Evolutionary conservation across 2,888 invertebrate species (phyloP).

Genomic region (Heliconius cydno): DNA sequence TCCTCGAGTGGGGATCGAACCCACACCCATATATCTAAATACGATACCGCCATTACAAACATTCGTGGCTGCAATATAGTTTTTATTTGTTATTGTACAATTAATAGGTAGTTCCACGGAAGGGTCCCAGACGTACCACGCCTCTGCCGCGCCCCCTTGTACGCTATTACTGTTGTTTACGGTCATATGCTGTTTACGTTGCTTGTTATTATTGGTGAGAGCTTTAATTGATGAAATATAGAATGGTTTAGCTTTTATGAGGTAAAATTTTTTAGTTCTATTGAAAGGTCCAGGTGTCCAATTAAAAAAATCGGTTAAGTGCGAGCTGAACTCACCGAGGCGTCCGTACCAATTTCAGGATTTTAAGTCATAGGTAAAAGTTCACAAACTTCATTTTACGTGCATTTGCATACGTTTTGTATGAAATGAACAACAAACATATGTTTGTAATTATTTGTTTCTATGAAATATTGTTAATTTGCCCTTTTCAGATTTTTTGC

Average conservation of each 20-base stretch:
- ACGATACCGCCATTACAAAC: constrained; percentile 6
- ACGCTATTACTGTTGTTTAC: constrained; percentile 39
- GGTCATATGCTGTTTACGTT: constrained; percentile 40
- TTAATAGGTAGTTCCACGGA: constrained; percentile 42
- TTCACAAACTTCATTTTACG: too few relatives aligned
- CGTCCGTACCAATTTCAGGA: too few relatives aligned
- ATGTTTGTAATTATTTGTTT: too few relatives aligned
- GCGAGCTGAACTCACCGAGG: too few relatives aligned
- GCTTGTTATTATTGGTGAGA: constrained; percentile 43
- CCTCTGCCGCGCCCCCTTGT: constrained; percentile 40
- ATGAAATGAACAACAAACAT: too few relatives aligned
- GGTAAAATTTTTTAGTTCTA: background rate
- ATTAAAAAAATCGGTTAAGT: background rate
- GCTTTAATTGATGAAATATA: constrained; percentile 42
- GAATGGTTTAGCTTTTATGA: background rate
- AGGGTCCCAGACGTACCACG: constrained; percentile 38
- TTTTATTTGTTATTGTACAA: constrained; percentile 43
- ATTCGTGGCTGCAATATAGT: constrained; percentile 15
- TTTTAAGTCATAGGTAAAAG: too few relatives aligned
- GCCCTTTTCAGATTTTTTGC: too few relatives aligned
- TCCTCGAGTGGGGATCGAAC: too few relatives aligned
- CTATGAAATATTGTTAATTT: too few relatives aligned
- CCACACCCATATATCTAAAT: background rate
- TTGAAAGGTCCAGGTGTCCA: background rate
- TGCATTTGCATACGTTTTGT: too few relatives aligned